phyloP scores from a whole-genome alignment of 2,113 vertebrate genomes.

The Laticauda colubrina region DNA sequence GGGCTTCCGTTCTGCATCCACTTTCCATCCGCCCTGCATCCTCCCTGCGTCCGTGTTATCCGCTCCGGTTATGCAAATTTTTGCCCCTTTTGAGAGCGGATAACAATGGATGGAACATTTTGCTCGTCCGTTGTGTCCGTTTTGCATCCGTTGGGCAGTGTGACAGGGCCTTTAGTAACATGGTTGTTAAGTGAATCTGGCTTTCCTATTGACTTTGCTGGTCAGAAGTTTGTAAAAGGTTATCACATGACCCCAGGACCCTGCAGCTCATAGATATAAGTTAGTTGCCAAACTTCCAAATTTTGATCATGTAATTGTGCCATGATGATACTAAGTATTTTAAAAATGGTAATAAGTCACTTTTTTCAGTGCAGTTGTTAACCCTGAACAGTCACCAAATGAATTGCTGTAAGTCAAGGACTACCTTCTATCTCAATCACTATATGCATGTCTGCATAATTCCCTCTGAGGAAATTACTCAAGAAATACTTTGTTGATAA shows the following conservation, averaged over 20 bases:
- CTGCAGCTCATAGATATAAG: background rate
- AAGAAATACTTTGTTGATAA: background rate
- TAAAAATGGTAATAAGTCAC: background rate
- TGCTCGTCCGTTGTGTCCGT: no score
- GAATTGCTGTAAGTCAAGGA: background rate
- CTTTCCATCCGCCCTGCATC: no score
- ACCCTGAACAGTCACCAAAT: background rate
- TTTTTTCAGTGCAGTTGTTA: background rate
- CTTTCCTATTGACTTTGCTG: background rate
- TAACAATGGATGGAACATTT: no score
- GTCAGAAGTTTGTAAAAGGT: background rate
- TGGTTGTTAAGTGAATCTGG: background rate
- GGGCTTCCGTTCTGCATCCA: no score
- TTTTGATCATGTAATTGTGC: background rate
- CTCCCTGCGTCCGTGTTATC: no score
- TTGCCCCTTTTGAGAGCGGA: no score
- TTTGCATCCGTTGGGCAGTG: no score
- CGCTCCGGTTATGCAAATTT: no score
- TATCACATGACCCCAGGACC: background rate
- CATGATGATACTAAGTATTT: background rate
- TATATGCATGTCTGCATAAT: background rate
- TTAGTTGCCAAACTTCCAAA: background rate
- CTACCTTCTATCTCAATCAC: background rate
- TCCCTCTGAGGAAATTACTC: background rate
- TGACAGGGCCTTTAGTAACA: no score